Percentiles rank a stretch among this genome's conserved stretches.
These are phyloP conservation scores for Spinibarbus caldwelli DNA, from an alignment of 2,797 vertebrate species.

Conservation along the genomic window DNA sequence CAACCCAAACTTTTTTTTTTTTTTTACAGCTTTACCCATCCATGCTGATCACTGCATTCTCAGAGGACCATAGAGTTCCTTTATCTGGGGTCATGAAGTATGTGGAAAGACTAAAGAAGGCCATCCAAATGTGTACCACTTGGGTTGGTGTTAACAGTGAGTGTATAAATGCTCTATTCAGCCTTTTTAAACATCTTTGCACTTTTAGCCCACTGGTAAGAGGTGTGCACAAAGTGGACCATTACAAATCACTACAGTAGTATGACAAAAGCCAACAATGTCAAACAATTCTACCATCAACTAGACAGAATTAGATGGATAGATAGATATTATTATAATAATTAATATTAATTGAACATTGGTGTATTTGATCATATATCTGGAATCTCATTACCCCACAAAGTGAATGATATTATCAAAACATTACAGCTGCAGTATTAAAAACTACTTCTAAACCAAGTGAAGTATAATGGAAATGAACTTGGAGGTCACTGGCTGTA, in stretches of 20 bases:
- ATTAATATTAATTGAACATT: not conserved
- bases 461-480: slow-evolving; percentile 31
- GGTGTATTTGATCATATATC: not conserved
- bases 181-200: no score
- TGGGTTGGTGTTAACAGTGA: no score
- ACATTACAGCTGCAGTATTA: not conserved
- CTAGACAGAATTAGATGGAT: not conserved
- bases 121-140: no score
- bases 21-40: slow-evolving; percentile 86
- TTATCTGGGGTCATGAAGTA: slow-evolving; percentile 85
- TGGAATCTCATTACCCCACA: not conserved
- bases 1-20: slow-evolving; percentile 9
- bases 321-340: no score
- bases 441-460: not conserved
- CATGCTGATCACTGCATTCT: slow-evolving; percentile 89
- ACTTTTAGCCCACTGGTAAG: not conserved
- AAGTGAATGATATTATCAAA: slow-evolving; percentile 1
- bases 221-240: not conserved
- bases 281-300: not conserved
- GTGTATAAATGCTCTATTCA: no score
- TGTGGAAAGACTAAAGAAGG: slow-evolving; percentile 79
- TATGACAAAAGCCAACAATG: not conserved
- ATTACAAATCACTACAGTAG: not conserved
- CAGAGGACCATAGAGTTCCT: slow-evolving; percentile 83
- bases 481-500: slow-evolving; percentile 30